phyloP scores from a whole-genome alignment of 2,888 invertebrate genomes.

The Hypsopygia costalis region DNA sequence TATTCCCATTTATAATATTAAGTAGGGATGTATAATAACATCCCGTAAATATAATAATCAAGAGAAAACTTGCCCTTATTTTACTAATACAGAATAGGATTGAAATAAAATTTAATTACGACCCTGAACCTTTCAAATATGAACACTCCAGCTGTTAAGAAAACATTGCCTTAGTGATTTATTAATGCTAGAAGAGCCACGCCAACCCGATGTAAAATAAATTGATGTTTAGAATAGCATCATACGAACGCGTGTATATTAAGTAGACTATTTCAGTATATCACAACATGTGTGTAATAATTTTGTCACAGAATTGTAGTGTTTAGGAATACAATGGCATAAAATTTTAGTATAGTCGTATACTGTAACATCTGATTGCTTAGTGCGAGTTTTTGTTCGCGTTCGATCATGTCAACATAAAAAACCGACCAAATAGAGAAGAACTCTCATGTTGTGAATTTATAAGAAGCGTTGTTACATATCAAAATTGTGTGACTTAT shows the following conservation, averaged over 20 bases:
- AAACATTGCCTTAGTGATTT: slow-evolving; percentile 11
- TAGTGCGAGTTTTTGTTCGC: no score
- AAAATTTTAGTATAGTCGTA: neutral
- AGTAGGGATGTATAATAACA: no score
- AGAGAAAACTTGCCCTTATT: no score
- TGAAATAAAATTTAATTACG: neutral
- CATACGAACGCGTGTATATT: slow-evolving; percentile 7
- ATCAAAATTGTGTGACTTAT: no score
- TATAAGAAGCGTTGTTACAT: no score
- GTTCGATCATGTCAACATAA: no score
- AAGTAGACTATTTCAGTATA: slow-evolving; percentile 11
- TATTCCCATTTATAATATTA: no score
- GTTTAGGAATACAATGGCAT: neutral
- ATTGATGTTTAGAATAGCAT: slow-evolving; percentile 17
- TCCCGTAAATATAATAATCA: no score
- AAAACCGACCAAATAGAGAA: no score
- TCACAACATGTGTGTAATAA: slow-evolving; percentile 17
- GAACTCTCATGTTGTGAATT: no score
- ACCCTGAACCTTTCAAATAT: neutral
- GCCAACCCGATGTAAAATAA: slow-evolving; percentile 15
- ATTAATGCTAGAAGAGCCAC: slow-evolving; percentile 7
- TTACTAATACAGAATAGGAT: neutral
- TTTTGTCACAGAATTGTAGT: slow-evolving; percentile 9
- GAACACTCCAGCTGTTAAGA: slow-evolving; percentile 4
- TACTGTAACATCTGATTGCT: neutral